phyloP scores from a whole-genome alignment of 2,113 vertebrate genomes.

The Neodon shergylaensis region DNA sequence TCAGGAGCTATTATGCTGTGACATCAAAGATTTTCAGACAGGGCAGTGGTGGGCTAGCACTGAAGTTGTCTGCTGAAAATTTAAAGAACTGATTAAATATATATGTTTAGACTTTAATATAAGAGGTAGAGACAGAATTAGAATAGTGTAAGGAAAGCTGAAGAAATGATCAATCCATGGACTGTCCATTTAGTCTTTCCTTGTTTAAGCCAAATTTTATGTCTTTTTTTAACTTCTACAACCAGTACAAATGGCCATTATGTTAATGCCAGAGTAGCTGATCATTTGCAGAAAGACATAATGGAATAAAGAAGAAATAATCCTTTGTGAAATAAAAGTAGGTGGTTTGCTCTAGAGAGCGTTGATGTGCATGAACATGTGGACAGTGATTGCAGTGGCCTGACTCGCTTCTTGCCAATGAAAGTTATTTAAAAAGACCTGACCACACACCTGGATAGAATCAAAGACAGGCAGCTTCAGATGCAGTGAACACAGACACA shows the following conservation, averaged over 20 bases:
- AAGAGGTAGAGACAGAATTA: slow-evolving; percentile 81
- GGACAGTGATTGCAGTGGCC: slow-evolving; percentile 75
- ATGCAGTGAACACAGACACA: slow-evolving; percentile 62
- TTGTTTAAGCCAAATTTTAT: slow-evolving; percentile 83
- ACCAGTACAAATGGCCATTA: slow-evolving; percentile 77
- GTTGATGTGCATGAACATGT: slow-evolving; percentile 77
- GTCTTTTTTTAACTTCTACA: slow-evolving; percentile 80
- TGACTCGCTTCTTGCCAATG: slow-evolving; percentile 74
- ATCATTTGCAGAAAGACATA: slow-evolving; percentile 81
- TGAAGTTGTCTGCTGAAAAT: slow-evolving; percentile 89
- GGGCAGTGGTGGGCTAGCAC: slow-evolving; percentile 87
- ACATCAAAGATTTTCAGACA: slow-evolving; percentile 90
- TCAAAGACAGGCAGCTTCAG: slow-evolving; percentile 69
- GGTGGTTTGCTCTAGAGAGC: slow-evolving; percentile 65
- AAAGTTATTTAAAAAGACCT: slow-evolving; percentile 79
- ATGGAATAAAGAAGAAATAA: slow-evolving; percentile 72
- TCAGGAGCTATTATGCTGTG: slow-evolving; percentile 89
- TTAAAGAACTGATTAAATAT: slow-evolving; percentile 90
- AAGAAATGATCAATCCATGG: slow-evolving; percentile 81
- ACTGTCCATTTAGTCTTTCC: slow-evolving; percentile 80
- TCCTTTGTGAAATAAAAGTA: slow-evolving; percentile 73
- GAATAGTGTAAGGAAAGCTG: slow-evolving; percentile 82
- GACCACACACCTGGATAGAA: slow-evolving; percentile 73
- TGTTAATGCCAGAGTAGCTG: slow-evolving; percentile 78
- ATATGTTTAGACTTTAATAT: slow-evolving; percentile 87